These are phyloP conservation scores for Amphipoea oculea DNA, from an alignment of 2,888 invertebrate genomes.

Conservation along the genomic window DNA sequence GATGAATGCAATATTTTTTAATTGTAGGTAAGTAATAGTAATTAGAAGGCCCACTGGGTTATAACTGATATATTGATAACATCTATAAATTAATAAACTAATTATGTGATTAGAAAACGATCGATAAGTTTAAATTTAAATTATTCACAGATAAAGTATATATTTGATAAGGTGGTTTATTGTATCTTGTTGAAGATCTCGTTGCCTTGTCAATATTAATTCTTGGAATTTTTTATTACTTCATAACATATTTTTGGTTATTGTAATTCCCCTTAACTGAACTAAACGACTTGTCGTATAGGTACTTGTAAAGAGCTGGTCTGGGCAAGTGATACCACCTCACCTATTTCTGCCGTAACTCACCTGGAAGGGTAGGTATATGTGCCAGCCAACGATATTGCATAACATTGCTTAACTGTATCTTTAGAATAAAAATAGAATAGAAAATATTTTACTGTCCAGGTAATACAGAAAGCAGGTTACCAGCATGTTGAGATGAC, in stretches of 20 bases:
- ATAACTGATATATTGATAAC: slow-evolving; percentile 14
- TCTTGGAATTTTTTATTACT: neutral
- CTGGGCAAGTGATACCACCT: neutral
- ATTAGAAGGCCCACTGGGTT: neutral
- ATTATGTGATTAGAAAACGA: slow-evolving; percentile 32
- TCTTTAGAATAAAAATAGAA: no score
- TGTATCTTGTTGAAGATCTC: slow-evolving; percentile 15
- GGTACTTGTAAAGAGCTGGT: neutral
- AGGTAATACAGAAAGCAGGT: neutral
- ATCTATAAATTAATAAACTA: slow-evolving; percentile 43
- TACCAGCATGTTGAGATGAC: neutral
- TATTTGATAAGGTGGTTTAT: slow-evolving; percentile 16
- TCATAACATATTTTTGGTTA: neutral
- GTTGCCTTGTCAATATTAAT: slow-evolving; percentile 9
- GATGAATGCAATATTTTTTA: slow-evolving; percentile 4
- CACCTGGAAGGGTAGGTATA: neutral
- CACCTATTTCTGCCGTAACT: neutral
- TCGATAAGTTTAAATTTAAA: slow-evolving; percentile 22
- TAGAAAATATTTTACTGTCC: neutral
- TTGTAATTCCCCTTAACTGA: neutral
- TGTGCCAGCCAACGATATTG: neutral
- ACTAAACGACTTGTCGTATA: no score
- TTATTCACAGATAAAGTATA: slow-evolving; percentile 23
- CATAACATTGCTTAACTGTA: no score
- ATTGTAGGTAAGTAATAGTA: neutral